Conservation (phyloP, 2,888 invertebrate species). For the Caenorhabditis parvicauda region DNA sequence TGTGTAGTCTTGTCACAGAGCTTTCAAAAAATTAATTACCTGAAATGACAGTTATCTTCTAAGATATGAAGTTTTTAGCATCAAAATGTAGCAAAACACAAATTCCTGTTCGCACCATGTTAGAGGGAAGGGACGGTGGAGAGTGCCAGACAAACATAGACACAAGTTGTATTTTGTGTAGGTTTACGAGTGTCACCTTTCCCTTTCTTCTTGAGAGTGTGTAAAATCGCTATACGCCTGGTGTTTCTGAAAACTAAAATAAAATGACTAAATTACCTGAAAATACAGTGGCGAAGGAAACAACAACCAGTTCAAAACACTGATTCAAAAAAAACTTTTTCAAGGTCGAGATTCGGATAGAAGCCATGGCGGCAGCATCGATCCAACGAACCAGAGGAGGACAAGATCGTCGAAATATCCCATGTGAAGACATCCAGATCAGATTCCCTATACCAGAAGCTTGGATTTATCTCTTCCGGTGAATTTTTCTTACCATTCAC, state of each 20-base stretch:
- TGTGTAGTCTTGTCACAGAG: no score
- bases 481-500: background rate
- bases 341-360: constrained; percentile 89
- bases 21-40: no score
- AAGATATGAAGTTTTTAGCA: no score
- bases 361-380: constrained; percentile 85
- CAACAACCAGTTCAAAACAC: background rate
- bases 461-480: constrained; percentile 95
- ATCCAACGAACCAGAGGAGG: constrained; percentile 73
- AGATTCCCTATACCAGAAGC: constrained; percentile 92
- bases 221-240: no score
- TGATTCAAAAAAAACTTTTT: no score
- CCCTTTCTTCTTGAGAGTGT: background rate
- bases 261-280: background rate
- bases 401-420: constrained; percentile 85
- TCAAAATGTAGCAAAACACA: no score
- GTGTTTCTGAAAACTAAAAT: background rate
- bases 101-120: no score
- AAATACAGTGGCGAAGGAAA: background rate
- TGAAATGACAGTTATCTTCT: no score
- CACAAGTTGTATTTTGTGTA: no score
- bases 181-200: no score
- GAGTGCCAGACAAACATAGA: no score
- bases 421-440: constrained; percentile 94
- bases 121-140: no score